These are phyloP conservation scores for Leptopilina boulardi DNA, from an alignment of 1,140 invertebrate species.

Conservation along the genomic window DNA sequence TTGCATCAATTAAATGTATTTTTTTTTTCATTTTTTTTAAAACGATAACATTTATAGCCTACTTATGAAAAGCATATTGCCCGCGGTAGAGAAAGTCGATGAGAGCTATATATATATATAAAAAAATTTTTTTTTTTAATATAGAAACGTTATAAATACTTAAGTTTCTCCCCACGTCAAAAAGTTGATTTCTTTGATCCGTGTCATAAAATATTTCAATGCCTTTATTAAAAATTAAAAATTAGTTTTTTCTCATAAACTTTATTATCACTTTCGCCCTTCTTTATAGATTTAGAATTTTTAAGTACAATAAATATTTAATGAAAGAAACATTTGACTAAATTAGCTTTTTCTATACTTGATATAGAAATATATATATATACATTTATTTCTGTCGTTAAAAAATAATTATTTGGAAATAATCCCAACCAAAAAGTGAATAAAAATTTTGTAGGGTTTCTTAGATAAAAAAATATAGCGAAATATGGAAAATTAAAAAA, in stretches of 20 bases:
- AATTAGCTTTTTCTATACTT: no score
- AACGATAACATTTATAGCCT: constrained; percentile 6
- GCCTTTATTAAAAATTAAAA: not conserved
- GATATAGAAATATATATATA: no score
- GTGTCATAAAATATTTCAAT: not conserved
- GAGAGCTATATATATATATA: constrained; percentile 1
- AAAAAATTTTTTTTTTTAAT: constrained; percentile 11
- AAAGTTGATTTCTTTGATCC: constrained; percentile 5
- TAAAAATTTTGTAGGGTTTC: no score
- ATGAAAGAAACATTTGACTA: no score
- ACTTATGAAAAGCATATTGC: constrained; percentile 10
- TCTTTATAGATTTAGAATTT: no score
- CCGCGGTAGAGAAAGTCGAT: constrained; percentile 12
- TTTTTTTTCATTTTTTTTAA: not conserved
- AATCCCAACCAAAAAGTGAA: no score
- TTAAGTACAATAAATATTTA: no score
- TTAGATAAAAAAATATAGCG: no score
- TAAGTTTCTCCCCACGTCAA: not conserved
- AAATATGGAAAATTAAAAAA: no score
- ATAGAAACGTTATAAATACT: constrained; percentile 11
- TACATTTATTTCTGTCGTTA: no score
- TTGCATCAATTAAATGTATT: not conserved
- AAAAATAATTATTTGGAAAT: no score
- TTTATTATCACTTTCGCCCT: not conserved
- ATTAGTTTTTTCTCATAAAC: not conserved